Evolutionary conservation across 92 coral and sea anemone species (phyloP).

Genomic region (Desmophyllum pertusum): DNA sequence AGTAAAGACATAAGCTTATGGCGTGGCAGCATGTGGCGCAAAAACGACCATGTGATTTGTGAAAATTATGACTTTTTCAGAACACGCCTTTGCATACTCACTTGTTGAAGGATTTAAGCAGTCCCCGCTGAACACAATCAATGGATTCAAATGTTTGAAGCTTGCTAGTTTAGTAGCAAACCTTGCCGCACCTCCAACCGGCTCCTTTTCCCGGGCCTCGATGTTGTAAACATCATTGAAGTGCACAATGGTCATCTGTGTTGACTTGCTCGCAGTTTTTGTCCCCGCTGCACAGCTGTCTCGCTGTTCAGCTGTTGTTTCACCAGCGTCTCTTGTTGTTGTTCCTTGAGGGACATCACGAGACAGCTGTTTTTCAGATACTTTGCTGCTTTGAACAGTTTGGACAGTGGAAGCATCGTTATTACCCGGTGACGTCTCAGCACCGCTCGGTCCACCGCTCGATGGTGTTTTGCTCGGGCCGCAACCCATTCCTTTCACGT

Average conservation of each 20-base stretch:
- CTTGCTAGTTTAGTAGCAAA: slow-evolving; percentile 92
- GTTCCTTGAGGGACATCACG: not conserved
- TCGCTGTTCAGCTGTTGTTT: not conserved
- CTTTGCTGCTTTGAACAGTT: not conserved
- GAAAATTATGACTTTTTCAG: not conserved
- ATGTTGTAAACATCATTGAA: slow-evolving; percentile 99
- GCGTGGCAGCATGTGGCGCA: too few relatives aligned
- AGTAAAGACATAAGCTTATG: not conserved
- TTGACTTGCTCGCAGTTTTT: slow-evolving; percentile 9
- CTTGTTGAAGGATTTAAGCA: slow-evolving; percentile 95
- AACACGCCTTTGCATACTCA: slow-evolving; percentile 54
- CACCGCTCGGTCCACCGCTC: not conserved
- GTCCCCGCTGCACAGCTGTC: not conserved
- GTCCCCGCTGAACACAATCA: slow-evolving; percentile 94
- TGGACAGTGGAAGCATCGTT: not conserved
- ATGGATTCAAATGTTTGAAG: slow-evolving; percentile 80
- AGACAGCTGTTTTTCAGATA: slow-evolving; percentile 1
- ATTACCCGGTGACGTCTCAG: not conserved
- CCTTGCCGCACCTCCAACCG: slow-evolving; percentile 99
- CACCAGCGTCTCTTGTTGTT: not conserved
- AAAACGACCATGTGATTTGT: too few relatives aligned
- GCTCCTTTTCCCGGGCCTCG: slow-evolving; percentile 94
- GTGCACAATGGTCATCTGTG: slow-evolving; percentile 78
- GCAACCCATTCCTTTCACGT: slow-evolving; percentile 34
- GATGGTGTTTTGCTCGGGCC: slow-evolving; percentile 27